These are phyloP conservation scores for Pantherophis guttatus DNA, from an alignment of 2,113 vertebrate genomes.

Conservation along the genomic window DNA sequence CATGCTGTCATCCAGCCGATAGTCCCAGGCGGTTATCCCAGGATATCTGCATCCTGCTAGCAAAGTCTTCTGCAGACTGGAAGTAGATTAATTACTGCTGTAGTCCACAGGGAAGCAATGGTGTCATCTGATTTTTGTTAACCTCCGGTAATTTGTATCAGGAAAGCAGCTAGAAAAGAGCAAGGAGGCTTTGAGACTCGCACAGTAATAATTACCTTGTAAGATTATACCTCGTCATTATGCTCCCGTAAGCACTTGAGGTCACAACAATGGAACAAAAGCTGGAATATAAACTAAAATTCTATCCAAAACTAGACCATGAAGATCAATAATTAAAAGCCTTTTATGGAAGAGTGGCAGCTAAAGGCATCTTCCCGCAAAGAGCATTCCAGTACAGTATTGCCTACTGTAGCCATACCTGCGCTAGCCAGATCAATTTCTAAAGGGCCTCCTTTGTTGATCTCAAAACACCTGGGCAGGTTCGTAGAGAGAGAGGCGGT, in stretches of 20 bases:
- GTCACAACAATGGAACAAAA: neutral
- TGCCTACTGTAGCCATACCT: neutral
- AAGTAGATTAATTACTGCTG: neutral
- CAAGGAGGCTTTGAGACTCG: neutral
- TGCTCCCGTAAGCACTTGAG: neutral
- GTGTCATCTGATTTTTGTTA: neutral
- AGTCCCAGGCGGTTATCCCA: neutral
- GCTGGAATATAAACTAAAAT: neutral
- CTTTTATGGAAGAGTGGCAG: neutral
- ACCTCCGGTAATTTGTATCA: neutral
- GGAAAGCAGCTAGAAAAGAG: neutral
- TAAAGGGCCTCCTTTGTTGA: neutral
- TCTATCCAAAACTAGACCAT: neutral
- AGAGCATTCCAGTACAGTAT: neutral
- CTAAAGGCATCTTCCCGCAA: neutral
- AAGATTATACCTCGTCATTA: neutral
- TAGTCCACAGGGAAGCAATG: slow-evolving; percentile 21
- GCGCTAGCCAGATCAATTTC: neutral
- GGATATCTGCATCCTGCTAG: neutral
- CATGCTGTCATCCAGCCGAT: neutral
- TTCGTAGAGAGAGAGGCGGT: neutral
- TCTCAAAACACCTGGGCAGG: neutral
- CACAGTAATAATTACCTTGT: neutral
- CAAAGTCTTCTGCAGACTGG: neutral
- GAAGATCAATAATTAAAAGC: neutral